Base-by-base conservation (phyloP, 1,140 invertebrate species). In the Conus ventricosus region DNA sequence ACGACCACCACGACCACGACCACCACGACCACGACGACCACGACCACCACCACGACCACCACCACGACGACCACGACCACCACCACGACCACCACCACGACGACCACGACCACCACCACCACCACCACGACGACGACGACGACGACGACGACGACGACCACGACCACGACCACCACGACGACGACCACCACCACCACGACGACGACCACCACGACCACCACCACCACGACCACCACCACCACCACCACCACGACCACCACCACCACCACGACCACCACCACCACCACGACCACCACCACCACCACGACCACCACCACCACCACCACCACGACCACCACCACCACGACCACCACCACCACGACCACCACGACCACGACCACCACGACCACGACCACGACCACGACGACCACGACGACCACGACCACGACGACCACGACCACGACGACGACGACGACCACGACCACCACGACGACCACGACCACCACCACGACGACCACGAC, bases 91-190 rank as follows among this genome's bases (percentile, higher is more conserved):
- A 75, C 67, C 15, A 75, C 67, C 15, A 75, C 67, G 67, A 75
- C 67, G 67, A 75, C 67, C 15, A 75, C 67, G 67, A 75, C 67
- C 15, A 75, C 67, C 15, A 75, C 67, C 15, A 75, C 67, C 15
- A 75, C 67, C 15, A 75, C 67, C 15, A 75, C 67, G 67, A 75
- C 67, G 67, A 75, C 67, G 67, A 75, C 67, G 67, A 75, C 67
- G 67, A 75, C 67, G 67, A 75, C 67, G 67, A 75, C 67, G 67
- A 75, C 67, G 67, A 75, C 67, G 67, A 75, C 67, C 15, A 75
- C 67, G 67, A 75, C 67, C 15, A 75, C 67, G 67, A 75, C 67
- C 15, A 75, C 67, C 15, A 75, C 67, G 67, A 75, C 67, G 67
- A 75, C 67, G 67, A 75, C 67, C 15, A 75, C 67, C 15, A 75